Evolutionary conservation across 1,140 invertebrate species (phyloP).

Genomic region (Saxidomus purpurata): DNA sequence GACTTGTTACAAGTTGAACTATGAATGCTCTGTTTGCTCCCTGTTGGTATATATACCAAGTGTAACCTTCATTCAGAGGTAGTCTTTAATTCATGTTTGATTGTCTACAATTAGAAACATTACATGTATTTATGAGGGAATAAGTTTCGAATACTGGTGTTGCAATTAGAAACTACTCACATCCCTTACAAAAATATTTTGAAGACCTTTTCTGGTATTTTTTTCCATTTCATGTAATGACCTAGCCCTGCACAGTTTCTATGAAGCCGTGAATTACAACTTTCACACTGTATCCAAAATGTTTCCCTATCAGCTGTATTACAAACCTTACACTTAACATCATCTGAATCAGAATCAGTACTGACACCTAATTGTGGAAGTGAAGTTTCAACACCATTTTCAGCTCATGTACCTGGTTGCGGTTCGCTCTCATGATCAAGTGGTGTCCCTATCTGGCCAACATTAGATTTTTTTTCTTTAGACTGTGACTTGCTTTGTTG

Average conservation of each 20-base stretch:
- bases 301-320: neutral
- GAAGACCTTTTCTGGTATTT: conserved; percentile 30
- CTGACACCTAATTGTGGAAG: too few relatives aligned
- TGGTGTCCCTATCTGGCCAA: neutral
- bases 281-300: conserved; percentile 41
- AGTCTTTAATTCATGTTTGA: too few relatives aligned
- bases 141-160: too few relatives aligned
- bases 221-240: conserved; percentile 25
- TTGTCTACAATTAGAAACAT: too few relatives aligned
- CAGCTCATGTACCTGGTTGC: neutral
- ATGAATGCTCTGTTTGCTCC: too few relatives aligned
- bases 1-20: too few relatives aligned
- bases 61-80: too few relatives aligned
- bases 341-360: too few relatives aligned
- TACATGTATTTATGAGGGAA: too few relatives aligned
- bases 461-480: neutral
- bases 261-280: conserved; percentile 4
- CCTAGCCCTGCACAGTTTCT: conserved; percentile 32
- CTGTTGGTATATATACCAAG: too few relatives aligned
- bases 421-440: neutral
- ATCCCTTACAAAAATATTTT: conserved; percentile 2
- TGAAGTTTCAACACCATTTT: neutral
- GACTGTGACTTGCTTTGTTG: neutral
- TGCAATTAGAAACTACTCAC: too few relatives aligned
- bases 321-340: conserved; percentile 14